Evolutionary conservation across 2,113 vertebrate species (phyloP), one percentile per base, ranked within the genome.

Genomic region (Heptranchias perlo): DNA sequence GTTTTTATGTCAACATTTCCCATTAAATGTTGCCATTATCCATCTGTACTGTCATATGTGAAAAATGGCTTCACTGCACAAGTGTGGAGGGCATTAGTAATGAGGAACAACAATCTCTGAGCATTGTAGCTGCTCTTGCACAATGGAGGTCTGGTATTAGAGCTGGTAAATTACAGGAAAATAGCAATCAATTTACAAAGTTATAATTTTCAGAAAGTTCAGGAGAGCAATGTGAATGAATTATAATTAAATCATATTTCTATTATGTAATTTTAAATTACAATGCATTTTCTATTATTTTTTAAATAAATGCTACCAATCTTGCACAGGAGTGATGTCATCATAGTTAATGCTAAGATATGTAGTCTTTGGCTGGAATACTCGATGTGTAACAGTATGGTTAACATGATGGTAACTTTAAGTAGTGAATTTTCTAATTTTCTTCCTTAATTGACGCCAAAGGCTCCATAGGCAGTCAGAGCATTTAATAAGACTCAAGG

Each of bases 361-460:
- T 58, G 64, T 69, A 13, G 23, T 4, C 23, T 31, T 35, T 73
- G 94, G 65, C 5, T 95, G 65, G 25, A 52, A 95, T 52, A 35
- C 62, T 69, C 25, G 8, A 67, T n/a, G n/a, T n/a, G n/a, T n/a
- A n/a, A n/a, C n/a, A 47, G 93, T 69, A 25, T 49, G 64, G 23
- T 95, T 95, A 31, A 73, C 44, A n/a, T 69, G 64, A 95, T 95
- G 25, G 44, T 31, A 94, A 28, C 92, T 65, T n/a, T 10, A 69
- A 49, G 39, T 91, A 58, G 28, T 91, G 64, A 67, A 95, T 95
- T 73, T 95, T 95, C 94, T 69, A 95, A 95, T 95, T 28, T 95
- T 52, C 64, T 67, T 39, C 39, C 44, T 52, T 69, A 73, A 69
- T 73, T 67, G 94, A 44, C 47, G 28, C 64, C 62, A 31, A 28